Evolutionary conservation across 2,113 vertebrate genomes (phyloP).

Genomic region (Anser cygnoides): DNA sequence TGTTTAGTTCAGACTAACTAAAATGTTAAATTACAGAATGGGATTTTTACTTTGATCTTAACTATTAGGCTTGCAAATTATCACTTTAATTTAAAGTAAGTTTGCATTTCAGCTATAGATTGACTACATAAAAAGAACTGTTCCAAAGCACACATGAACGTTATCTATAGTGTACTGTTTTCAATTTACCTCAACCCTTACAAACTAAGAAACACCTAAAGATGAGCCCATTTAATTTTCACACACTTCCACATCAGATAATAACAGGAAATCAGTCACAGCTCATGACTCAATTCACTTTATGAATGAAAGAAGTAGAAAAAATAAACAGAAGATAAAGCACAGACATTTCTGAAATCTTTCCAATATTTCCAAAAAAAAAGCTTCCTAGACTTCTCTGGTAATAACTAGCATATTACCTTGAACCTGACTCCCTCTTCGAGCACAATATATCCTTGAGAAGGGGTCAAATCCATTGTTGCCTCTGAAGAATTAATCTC

Average conservation of each 20-base stretch:
- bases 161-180: not conserved
- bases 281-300: not conserved
- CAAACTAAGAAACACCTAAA: not conserved
- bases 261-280: not conserved
- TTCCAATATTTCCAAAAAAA: not conserved
- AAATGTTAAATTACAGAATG: not conserved
- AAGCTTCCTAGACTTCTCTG: not conserved
- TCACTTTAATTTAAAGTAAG: not conserved
- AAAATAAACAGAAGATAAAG: not conserved
- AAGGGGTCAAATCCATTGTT: conserved; percentile 86
- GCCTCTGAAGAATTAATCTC: conserved; percentile 87
- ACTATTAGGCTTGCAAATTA: not conserved
- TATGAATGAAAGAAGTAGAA: not conserved
- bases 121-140: not conserved
- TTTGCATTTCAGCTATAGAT: not conserved
- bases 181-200: not conserved
- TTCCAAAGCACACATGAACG: not conserved
- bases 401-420: conserved; percentile 74
- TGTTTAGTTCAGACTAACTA: not conserved
- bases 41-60: not conserved
- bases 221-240: not conserved
- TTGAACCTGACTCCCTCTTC: conserved; percentile 91
- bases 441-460: conserved; percentile 88
- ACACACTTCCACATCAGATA: not conserved
- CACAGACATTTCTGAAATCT: not conserved